Percentiles rank a stretch among this genome's conserved stretches.
Evolutionary conservation across 2,888 invertebrate species (phyloP).

Genomic region (Darwinula stevensoni): DNA sequence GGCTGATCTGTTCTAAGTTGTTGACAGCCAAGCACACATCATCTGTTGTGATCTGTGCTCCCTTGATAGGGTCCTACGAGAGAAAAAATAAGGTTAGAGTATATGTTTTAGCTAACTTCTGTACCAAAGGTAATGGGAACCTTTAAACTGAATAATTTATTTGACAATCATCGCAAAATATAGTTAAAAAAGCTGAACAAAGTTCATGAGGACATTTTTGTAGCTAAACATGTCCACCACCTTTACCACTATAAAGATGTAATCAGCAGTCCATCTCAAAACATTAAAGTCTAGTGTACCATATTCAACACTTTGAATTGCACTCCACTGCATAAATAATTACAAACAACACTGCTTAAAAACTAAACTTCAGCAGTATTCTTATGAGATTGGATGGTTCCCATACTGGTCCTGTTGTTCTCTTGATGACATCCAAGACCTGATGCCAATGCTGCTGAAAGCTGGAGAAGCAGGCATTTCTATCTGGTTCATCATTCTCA

Average conservation of each 20-base stretch:
- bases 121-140: not conserved
- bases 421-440: constrained; percentile 47
- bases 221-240: no score
- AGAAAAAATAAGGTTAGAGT: not conserved
- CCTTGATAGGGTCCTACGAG: constrained; percentile 11
- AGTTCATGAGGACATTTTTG: no score
- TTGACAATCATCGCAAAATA: constrained; percentile 3
- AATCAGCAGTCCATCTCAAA: no score
- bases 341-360: no score
- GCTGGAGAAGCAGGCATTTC: constrained; percentile 53
- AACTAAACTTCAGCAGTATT: no score
- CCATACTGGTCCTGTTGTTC: constrained; percentile 36
- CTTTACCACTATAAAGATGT: no score
- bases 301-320: no score
- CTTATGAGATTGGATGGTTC: no score
- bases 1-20: constrained; percentile 68
- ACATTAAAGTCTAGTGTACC: no score
- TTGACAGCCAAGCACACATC: constrained; percentile 70
- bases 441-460: constrained; percentile 87
- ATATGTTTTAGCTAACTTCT: not conserved
- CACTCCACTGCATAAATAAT: no score
- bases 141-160: constrained; percentile 3
- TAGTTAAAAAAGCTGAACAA: no score
- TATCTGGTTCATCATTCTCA: constrained; percentile 48
- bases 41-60: constrained; percentile 32